These are phyloP conservation scores for Halocaridina rubra DNA, from an alignment of 2,888 invertebrate species.

Conservation along the genomic window DNA sequence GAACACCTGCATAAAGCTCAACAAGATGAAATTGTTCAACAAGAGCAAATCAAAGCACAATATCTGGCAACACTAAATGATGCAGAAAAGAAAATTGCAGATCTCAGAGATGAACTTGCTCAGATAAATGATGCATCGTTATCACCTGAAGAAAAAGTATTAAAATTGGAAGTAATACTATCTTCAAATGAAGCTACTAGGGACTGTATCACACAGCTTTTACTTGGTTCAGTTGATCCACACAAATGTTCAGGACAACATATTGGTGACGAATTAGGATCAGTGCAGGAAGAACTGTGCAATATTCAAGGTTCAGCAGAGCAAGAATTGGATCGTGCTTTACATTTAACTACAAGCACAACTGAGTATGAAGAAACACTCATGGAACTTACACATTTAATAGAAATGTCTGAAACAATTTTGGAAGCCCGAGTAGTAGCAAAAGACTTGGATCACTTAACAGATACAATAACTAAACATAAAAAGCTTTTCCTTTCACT, in stretches of 20 bases:
- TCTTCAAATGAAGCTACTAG: slow-evolving; percentile 47
- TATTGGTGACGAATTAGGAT: slow-evolving; percentile 73
- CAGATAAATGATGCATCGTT: slow-evolving; percentile 76
- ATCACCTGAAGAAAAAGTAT: slow-evolving; percentile 66
- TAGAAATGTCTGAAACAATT: slow-evolving; percentile 84
- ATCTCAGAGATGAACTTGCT: slow-evolving; percentile 71
- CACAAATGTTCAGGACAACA: slow-evolving; percentile 78
- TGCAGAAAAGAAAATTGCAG: slow-evolving; percentile 72
- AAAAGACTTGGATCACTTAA: slow-evolving; percentile 81
- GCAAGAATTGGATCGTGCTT: slow-evolving; percentile 79
- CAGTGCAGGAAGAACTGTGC: slow-evolving; percentile 55
- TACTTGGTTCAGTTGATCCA: slow-evolving; percentile 74
- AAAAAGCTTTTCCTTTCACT: slow-evolving; percentile 89
- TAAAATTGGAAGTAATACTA: slow-evolving; percentile 42
- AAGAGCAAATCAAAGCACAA: slow-evolving; percentile 77
- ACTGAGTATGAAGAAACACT: slow-evolving; percentile 91
- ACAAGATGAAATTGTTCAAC: slow-evolving; percentile 72
- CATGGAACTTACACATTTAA: slow-evolving; percentile 87
- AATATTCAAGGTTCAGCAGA: slow-evolving; percentile 68
- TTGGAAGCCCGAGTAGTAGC: slow-evolving; percentile 83
- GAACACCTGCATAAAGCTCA: slow-evolving; percentile 76
- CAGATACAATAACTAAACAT: slow-evolving; percentile 89
- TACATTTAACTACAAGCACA: slow-evolving; percentile 80
- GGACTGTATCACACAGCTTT: slow-evolving; percentile 45
- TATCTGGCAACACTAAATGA: slow-evolving; percentile 77